Evolutionary conservation across 2,113 vertebrate species (phyloP), one percentile per base, ranked within the genome.

Genomic region (Tautogolabrus adspersus): DNA sequence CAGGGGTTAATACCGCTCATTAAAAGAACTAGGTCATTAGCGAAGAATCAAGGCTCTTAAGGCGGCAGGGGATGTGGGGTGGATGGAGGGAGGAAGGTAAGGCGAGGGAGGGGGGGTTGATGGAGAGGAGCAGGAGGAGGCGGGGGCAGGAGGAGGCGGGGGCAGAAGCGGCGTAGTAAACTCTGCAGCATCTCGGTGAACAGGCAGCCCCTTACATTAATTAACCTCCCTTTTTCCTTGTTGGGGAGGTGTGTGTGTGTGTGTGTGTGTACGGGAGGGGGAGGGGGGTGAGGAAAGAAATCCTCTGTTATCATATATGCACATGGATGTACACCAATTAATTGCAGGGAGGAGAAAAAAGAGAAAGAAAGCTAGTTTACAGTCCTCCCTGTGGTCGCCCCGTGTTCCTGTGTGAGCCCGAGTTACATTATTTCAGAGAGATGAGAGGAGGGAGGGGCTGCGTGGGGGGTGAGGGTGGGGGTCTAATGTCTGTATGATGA

Each of bases 21-120:
- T 99, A 99, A 97, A 96, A 98, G 97, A 99, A 99, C 96, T 99
- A 96, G 97, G 97, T 99, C 98, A 98, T 99, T 99, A 98, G 96
- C 93, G 94, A 94, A 95, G 97, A 98, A 98, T 98, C 97, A 97
- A 97, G 97, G 95, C 96, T 97, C 96, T 98, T 97, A 98, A 96
- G 96, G 96, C 96, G 93, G 96, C 96, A 94, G 95, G 89, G 93
- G 89, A 92, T 96, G 94, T 94, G 96, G 85, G 79, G 88, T 94
- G 92, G 92, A 92, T 94, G 81, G 66, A 51, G 94, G 91, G 95
- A 57, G 46, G 79, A 91, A 91, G 90, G 91, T 93, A 63, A 69
- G 23, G 54, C 1, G 30, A 34, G 30, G 76, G 94, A 92, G 92
- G 87, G 70, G 66, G 57, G 62, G 59, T 63, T 77, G 89, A 94